A percentile compares a stretch with the other conserved stretches of the same genome.
These are phyloP conservation scores for Leptobrachium ailaonicum DNA, from an alignment of 2,113 vertebrate genomes.

Conservation along the genomic window DNA sequence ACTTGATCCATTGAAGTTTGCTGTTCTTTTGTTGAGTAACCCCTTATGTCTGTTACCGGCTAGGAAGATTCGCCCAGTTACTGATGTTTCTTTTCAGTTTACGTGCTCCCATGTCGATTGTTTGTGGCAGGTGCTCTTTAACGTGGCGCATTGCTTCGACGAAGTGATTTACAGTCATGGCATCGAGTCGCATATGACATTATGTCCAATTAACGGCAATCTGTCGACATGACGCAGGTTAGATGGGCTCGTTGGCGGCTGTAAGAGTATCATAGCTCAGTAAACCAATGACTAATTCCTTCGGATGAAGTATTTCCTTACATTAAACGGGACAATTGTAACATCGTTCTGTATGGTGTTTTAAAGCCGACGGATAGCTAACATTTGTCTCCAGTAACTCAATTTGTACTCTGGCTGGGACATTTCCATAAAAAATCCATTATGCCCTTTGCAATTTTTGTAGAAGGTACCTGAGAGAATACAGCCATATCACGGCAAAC, in stretches of 20 bases:
- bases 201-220: too few relatives aligned
- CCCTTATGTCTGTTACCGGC: too few relatives aligned
- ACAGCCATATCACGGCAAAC: conserved; percentile 45
- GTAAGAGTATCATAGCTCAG: conserved; percentile 34
- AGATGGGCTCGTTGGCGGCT: conserved; percentile 28
- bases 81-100: too few relatives aligned
- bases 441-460: conserved; percentile 17
- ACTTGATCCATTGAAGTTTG: too few relatives aligned
- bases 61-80: too few relatives aligned
- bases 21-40: too few relatives aligned
- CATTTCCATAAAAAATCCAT: conserved; percentile 33
- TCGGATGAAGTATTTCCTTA: conserved; percentile 28
- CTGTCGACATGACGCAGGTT: not conserved
- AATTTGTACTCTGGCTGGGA: conserved; percentile 31
- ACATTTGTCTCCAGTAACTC: conserved; percentile 47
- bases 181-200: too few relatives aligned
- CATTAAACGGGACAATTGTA: conserved; percentile 18
- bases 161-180: too few relatives aligned
- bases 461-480: conserved; percentile 22
- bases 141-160: too few relatives aligned
- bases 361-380: conserved; percentile 34
- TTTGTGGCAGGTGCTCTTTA: too few relatives aligned
- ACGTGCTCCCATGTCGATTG: too few relatives aligned
- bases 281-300: conserved; percentile 43
- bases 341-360: conserved; percentile 35